Base-by-base conservation (phyloP, 92 coral and sea anemone genomes). In the Zoanthus gigantus region DNA sequence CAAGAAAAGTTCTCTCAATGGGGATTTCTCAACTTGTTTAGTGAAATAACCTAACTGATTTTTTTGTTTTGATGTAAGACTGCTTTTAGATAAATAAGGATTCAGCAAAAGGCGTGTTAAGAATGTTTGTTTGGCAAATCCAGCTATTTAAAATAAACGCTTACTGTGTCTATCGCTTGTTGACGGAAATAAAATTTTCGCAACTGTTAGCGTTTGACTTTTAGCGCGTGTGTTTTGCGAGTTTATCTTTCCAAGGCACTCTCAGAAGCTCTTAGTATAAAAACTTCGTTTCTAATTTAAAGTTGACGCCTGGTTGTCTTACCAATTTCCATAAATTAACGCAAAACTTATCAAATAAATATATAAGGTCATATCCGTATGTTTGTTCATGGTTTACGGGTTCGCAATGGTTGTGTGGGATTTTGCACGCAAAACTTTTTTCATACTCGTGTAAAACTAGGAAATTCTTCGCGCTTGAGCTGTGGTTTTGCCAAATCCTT, bases 311-410 rank as follows among this genome's bases (percentile, higher is more conserved):
- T 47, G 6, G 75, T n/a, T 45, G 85, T 81, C 85, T 67, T 44
- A 67, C 2, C 74, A 73, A 81, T 81, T 81, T 81, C 46, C 85
- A 65, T 81, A 81, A 65, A 45, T 63, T 66, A 81, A 66, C 71
- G 50, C 42, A 66, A 81, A 81, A 65, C 66, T 47, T 65, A 47
- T 66, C 76, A 81, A 23, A 81, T 47, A 81, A 42, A 79, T 37
- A 32, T 63, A 60, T 79, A 79, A 60, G 84, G 84, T 79, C 52
- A 34, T 60, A 42, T 61, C 72, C 84, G 72, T 81, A 23, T 81
- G 75, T 81, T 81, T 81, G 10, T 44, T 65, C 45, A 66, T 28
- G 85, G 9, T 66, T 67, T 23, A 23, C 5, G 1, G 47, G 17
- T 37, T 6, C 45, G 37, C 66, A 54, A 16, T 15, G 13, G 72